Evolutionary conservation across 1,140 invertebrate genomes (phyloP).

Genomic region (Aporrectodea caliginosa): DNA sequence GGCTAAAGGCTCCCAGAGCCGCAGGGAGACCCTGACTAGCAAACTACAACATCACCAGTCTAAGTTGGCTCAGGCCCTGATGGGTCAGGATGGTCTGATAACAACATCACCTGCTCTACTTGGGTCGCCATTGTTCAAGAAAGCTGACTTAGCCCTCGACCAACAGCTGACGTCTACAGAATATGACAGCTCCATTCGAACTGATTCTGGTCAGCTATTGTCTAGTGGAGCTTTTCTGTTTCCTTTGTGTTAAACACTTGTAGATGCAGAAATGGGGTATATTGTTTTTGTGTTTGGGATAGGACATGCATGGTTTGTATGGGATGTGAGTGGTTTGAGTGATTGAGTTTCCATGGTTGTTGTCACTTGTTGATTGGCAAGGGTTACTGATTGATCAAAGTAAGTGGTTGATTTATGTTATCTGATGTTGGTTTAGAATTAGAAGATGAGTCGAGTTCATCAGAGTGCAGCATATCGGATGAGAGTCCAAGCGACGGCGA

Average conservation of each 20-base stretch:
- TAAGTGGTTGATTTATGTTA: too few species aligned
- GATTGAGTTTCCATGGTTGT: too few species aligned
- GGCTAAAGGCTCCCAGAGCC: not conserved
- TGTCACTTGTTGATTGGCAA: too few species aligned
- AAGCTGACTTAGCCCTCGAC: too few species aligned
- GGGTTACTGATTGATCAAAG: too few species aligned
- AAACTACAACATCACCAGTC: conserved; percentile 4
- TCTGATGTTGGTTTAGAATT: not conserved
- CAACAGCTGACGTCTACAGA: not conserved
- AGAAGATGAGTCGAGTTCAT: not conserved
- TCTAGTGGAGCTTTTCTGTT: too few species aligned
- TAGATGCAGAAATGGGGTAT: too few species aligned
- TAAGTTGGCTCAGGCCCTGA: conserved; percentile 15
- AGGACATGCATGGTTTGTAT: too few species aligned
- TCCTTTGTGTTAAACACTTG: too few species aligned
- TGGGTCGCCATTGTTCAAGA: not conserved
- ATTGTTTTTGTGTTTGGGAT: too few species aligned
- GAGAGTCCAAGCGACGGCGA: conserved; percentile 27
- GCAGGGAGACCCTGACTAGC: not conserved
- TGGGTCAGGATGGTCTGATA: conserved; percentile 15
- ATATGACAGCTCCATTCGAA: not conserved
- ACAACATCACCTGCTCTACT: not conserved
- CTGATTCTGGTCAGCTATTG: conserved; percentile 17
- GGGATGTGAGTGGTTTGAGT: too few species aligned
- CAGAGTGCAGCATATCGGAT: not conserved